These are phyloP conservation scores for Pangasius mekongensis DNA, from an alignment of 2,797 vertebrate species.

Conservation along the genomic window DNA sequence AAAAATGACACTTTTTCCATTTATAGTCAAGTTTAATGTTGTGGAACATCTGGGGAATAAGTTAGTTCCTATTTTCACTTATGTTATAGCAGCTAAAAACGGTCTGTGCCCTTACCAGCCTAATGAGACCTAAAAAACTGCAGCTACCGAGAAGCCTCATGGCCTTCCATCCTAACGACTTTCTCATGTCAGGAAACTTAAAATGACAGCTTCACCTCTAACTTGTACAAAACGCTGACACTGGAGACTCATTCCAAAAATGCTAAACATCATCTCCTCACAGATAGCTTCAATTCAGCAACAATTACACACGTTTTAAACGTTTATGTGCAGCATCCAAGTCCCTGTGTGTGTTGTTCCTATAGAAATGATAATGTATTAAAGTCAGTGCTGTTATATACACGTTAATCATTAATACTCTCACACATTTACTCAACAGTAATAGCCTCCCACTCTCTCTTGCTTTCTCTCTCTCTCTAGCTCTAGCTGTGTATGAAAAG, in stretches of 20 bases:
- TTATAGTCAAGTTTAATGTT: neutral
- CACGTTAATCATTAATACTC: neutral
- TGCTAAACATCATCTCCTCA: neutral
- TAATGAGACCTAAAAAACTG: neutral
- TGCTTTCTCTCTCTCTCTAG: constrained; percentile 24
- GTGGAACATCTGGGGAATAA: neutral
- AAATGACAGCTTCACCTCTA: neutral
- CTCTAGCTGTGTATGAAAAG: constrained; percentile 73
- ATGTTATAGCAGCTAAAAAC: neutral
- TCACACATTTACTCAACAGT: constrained; percentile 17
- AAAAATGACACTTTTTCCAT: neutral
- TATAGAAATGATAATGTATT: neutral
- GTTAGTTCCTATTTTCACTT: neutral
- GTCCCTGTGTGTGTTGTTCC: neutral
- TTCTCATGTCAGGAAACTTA: neutral
- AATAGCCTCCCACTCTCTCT: neutral
- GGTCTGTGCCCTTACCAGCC: neutral
- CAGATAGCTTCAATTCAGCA: neutral
- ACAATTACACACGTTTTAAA: neutral
- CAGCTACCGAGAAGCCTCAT: neutral
- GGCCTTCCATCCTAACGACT: neutral
- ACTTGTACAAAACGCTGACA: neutral
- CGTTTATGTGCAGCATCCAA: neutral
- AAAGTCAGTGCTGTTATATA: neutral
- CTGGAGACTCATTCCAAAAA: neutral